phyloP scores from a whole-genome alignment of 2,113 vertebrate genomes.

The Microcebus griseorufus region DNA sequence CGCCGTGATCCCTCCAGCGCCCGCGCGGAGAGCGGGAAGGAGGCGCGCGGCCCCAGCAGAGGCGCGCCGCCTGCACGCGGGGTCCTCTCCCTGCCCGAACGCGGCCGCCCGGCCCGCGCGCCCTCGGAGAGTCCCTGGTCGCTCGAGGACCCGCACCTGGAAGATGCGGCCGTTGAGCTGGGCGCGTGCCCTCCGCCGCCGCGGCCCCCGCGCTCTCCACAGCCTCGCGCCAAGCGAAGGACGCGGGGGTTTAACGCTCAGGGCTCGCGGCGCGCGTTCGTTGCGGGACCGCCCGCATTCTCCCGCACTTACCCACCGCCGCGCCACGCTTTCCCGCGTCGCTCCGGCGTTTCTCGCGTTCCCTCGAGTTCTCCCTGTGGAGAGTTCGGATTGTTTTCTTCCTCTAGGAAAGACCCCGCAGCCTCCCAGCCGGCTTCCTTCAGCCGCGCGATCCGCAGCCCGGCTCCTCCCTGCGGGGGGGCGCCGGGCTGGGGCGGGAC shows the following conservation, averaged over 20 bases:
- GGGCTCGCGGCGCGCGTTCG: neutral
- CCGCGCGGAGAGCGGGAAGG: slow-evolving; percentile 27
- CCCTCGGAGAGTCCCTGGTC: slow-evolving; percentile 70
- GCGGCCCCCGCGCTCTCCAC: neutral
- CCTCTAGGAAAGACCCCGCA: neutral
- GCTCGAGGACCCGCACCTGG: slow-evolving; percentile 78
- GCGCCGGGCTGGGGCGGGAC: neutral
- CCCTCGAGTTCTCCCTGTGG: no score
- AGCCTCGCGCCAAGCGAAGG: neutral
- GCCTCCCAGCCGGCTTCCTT: neutral
- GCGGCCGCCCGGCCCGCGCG: neutral
- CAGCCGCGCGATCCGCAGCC: neutral
- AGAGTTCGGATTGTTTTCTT: no score
- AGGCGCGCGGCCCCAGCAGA: slow-evolving; percentile 73
- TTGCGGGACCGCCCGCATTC: neutral
- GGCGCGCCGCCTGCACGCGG: slow-evolving; percentile 29
- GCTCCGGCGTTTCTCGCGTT: no score
- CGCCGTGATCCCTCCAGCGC: neutral
- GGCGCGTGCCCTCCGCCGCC: neutral
- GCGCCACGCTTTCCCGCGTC: neutral
- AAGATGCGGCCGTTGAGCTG: slow-evolving; percentile 81
- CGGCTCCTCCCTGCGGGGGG: neutral
- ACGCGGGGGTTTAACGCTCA: neutral
- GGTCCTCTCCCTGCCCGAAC: neutral
- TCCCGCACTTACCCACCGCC: neutral